phyloP scores from a whole-genome alignment of 2,888 invertebrate genomes.

The Cheilosia soror region DNA sequence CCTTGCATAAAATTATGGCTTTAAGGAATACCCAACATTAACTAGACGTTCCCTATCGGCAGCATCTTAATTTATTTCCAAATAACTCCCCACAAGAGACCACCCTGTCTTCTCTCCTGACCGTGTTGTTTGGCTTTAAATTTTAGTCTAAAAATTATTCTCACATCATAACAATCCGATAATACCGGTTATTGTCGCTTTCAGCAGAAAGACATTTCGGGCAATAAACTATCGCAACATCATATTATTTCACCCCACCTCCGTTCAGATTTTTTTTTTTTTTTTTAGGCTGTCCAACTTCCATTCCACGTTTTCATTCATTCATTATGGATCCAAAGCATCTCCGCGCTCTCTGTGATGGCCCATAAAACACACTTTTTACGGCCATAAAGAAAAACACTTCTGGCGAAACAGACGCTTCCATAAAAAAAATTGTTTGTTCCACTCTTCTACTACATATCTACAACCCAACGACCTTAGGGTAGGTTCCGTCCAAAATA shows the following conservation, averaged over 20 bases:
- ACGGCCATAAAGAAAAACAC: constrained; percentile 48
- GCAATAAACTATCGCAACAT: constrained; percentile 62
- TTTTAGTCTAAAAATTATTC: constrained; percentile 48
- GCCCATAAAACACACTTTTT: constrained; percentile 61
- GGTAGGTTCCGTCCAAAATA: constrained; percentile 57
- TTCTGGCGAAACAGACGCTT: constrained; percentile 54
- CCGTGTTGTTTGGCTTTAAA: constrained; percentile 6
- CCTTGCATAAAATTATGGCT: constrained; percentile 28
- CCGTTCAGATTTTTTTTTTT: background rate
- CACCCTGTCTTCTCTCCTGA: constrained; percentile 36
- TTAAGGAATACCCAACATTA: background rate
- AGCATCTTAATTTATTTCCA: constrained; percentile 63
- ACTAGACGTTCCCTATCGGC: constrained; percentile 27
- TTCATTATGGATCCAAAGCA: constrained; percentile 50
- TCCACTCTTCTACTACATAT: constrained; percentile 31
- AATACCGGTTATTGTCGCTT: constrained; percentile 67
- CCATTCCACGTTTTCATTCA: constrained; percentile 24
- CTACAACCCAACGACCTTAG: constrained; percentile 64
- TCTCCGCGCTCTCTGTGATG: constrained; percentile 15
- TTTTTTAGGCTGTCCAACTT: background rate
- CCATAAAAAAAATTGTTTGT: background rate
- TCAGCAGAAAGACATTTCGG: constrained; percentile 39
- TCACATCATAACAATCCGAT: constrained; percentile 60
- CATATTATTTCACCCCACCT: constrained; percentile 48
- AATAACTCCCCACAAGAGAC: constrained; percentile 33